Percentiles rank a stretch among this genome's conserved stretches.
Conservation (phyloP, 2,797 vertebrate species). For the Rhinophrynus dorsalis region DNA sequence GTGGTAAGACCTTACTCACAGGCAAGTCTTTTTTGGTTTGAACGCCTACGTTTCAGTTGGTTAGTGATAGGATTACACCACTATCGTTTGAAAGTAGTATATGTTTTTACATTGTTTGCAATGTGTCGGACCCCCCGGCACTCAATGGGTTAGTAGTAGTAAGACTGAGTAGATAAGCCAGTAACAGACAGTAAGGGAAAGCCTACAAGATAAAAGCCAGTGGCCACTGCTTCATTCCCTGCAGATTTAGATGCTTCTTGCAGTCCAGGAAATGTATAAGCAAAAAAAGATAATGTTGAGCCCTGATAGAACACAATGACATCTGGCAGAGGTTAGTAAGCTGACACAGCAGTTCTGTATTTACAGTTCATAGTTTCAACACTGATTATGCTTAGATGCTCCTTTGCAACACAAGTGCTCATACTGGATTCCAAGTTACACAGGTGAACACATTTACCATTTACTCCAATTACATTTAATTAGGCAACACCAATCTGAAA, state of each 20-base stretch:
- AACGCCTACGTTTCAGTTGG: no score
- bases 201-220: background rate
- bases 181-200: background rate
- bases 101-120: no score
- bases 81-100: no score
- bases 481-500: no score
- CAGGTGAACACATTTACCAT: no score
- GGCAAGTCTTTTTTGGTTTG: no score
- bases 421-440: background rate
- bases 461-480: no score
- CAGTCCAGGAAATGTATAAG: background rate
- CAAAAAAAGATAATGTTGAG: background rate
- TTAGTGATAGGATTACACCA: no score
- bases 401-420: background rate
- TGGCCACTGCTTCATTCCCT: background rate
- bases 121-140: no score
- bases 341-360: background rate
- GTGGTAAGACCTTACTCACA: no score
- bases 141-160: no score
- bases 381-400: background rate
- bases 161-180: slow-evolving; percentile 4
- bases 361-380: background rate
- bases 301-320: background rate
- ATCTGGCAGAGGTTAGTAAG: background rate
- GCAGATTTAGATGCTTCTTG: background rate